phyloP scores from a whole-genome alignment of 64 coral and sea anemone genomes.

The Hydrozoanthus tunicans region DNA sequence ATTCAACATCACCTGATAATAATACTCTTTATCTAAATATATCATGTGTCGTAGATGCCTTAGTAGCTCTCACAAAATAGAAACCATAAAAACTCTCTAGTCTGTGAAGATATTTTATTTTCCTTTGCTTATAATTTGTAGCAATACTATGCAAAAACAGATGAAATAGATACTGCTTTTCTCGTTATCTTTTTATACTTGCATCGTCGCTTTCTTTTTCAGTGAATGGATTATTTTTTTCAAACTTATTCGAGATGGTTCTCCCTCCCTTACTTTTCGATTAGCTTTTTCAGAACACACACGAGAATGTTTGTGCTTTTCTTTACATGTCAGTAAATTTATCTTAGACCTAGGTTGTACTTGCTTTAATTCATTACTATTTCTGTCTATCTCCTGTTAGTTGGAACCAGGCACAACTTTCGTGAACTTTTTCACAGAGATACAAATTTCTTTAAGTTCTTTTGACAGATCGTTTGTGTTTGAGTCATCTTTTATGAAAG shows the following conservation, averaged over 20 bases:
- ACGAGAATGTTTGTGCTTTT: neutral
- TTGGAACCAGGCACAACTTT: conserved; percentile 3
- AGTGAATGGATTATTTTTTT: neutral
- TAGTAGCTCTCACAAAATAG: neutral
- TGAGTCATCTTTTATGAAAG: neutral
- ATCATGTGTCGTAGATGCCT: neutral
- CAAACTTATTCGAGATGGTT: neutral
- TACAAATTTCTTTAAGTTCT: neutral
- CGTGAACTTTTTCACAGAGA: neutral
- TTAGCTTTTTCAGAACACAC: neutral
- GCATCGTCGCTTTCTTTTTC: neutral
- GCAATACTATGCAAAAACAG: conserved; percentile 3
- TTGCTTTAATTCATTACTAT: neutral
- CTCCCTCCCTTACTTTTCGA: neutral
- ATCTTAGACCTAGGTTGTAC: neutral
- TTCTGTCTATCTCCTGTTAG: neutral
- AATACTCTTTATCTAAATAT: neutral
- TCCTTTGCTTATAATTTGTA: neutral
- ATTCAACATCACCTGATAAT: neutral
- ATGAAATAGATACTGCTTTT: neutral
- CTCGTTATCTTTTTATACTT: neutral
- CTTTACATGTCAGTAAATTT: neutral
- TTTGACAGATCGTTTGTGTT: neutral
- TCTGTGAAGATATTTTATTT: neutral
- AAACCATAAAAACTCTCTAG: neutral